Base-by-base conservation (phyloP, 2,113 vertebrate species). In the Lontra canadensis region DNA sequence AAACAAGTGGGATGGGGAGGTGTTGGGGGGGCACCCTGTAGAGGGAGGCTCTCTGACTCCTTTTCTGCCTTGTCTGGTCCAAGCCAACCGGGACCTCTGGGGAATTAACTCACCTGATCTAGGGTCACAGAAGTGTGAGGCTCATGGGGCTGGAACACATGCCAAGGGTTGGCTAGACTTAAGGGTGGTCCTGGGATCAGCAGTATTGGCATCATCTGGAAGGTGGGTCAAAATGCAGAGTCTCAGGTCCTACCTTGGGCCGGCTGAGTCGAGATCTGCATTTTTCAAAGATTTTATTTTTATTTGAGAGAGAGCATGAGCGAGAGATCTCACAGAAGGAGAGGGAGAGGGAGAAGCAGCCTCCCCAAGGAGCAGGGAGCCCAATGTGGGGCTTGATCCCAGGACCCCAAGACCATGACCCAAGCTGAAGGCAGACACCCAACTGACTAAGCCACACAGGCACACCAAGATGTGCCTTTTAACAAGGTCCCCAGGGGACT, bases 11-110 rank as follows among this genome's bases (percentile, higher is more conserved):
- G 47, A 26, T 26, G 26, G 10, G 6, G 73, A 12, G 14, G 7
- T 36, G 15, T 1, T 10, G 52, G 63, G 67, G 14, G 14, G 23
- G 61, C 0, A 1, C 8, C 29, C 18, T 12, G 23, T 1, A 1
- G 67, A 71, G 1, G 42, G n/a, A 34, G 31, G 23, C 20, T 59
- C 29, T 42, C 25, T 59, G 49, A 52, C 65, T 25, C 44, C 12
- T 18, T 69, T 25, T 39, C 65, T 76, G 4, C 23, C 11, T 89
- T 67, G 29, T 9, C 2, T 67, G 29, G 74, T 49, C 79, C 47
- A 92, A 52, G 47, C 47, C 12, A 2, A n/a, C 78, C 44, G 42
- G 71, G 36, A 39, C 7, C 18, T 1, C 34, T 0, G 1, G 63
- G 55, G 6, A 78, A 59, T 12, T 25, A 63, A 39, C 76, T 71